These are phyloP conservation scores for Prochilodus magdalenae DNA, from an alignment of 2,113 vertebrate species.

Conservation along the genomic window DNA sequence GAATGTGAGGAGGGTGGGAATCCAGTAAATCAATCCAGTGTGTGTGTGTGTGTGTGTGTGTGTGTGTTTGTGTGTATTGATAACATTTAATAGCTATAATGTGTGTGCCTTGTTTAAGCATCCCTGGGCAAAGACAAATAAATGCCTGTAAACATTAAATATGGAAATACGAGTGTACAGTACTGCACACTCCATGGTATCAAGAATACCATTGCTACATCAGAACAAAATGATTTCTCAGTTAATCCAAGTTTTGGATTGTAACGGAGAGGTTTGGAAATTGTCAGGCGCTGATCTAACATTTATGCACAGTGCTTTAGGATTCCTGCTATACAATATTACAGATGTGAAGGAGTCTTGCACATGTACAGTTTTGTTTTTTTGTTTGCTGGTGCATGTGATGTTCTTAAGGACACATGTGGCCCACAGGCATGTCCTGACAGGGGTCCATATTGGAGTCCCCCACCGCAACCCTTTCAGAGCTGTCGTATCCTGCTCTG, in stretches of 20 bases:
- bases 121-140: too few relatives aligned
- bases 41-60: constrained; percentile 5
- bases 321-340: too few relatives aligned
- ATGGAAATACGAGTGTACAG: neutral
- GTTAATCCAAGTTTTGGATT: neutral
- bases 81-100: too few relatives aligned
- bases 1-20: constrained; percentile 8
- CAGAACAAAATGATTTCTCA: neutral
- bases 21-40: constrained; percentile 5
- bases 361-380: neutral
- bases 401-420: neutral
- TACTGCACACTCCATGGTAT: too few relatives aligned
- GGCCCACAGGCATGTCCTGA: constrained; percentile 47
- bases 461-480: constrained; percentile 49
- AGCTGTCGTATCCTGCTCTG: constrained; percentile 33
- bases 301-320: too few relatives aligned
- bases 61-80: too few relatives aligned
- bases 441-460: constrained; percentile 31
- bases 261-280: neutral
- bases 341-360: neutral
- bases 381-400: neutral
- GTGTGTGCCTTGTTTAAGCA: neutral
- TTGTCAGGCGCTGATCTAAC: too few relatives aligned
- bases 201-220: too few relatives aligned
- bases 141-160: neutral